Evolutionary conservation across 2,113 vertebrate species (phyloP), one percentile per base, ranked within the genome.

Genomic region (Bolborhynchus lineola): DNA sequence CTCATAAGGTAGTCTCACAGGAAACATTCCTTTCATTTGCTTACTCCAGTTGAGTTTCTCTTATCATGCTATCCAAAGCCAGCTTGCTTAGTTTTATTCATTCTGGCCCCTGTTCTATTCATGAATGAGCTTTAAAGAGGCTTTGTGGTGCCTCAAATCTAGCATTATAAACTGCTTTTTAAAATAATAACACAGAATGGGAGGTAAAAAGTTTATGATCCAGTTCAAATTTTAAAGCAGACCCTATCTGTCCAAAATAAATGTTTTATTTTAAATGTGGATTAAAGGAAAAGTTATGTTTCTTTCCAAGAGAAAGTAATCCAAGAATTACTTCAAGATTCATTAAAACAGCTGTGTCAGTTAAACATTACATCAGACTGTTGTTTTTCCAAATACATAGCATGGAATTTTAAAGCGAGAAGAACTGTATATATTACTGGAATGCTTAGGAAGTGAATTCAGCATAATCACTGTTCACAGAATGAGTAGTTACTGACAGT

Each of bases 21-120:
- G 64, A 91, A 90, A 31, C n/a, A 65, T 74, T 77, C 82, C 76
- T 92, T 95, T 95, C 88, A 89, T 85, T 91, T 94, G 60, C 82
- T 93, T 90, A 50, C 33, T 81, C 60, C 65, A 41, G 16, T 77
- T 60, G 63, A 64, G n/a, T 91, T 93, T 59, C 87, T 88, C 1
- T 23, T 53, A 69, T 68, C 37, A 2, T 53, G 31, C 53, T 76
- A 35, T 60, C 77, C 78, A 92, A 64, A 93, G 69, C 50, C 49
- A 69, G 50, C 55, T 60, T 17, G 29, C 50, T 86, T 31, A 69
- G 39, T 76, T 88, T 93, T 49, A 89, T 85, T 86, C 88, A 72
- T 93, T 95, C 76, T 26, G 65, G 16, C 57, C 72, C 19, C 49
- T 82, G 28, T 70, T 70, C 80, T 69, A 1, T 55, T 81, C 50